Base-by-base conservation (phyloP, 2,888 invertebrate genomes). In the Hofmannophila pseudospretella region DNA sequence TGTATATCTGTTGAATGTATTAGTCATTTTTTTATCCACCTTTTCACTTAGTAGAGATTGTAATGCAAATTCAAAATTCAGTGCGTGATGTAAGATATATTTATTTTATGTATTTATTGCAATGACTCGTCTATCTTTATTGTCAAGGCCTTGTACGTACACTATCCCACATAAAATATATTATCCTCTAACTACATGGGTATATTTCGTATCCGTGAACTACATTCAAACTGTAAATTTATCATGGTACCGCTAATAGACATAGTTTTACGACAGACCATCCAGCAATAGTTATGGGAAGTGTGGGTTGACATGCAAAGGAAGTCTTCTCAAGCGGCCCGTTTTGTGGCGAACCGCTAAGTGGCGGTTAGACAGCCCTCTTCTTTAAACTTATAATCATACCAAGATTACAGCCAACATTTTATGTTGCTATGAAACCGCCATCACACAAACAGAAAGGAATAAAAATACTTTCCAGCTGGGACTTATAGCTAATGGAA, bases 311-410 rank as follows among this genome's bases (percentile, higher is more conserved):
- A 54, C 61, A 65, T 52, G 58, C 54, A 60, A 62, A 67, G 70
- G 67, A 70, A 73, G 60, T 62, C 45, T 63, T 67, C 56, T 56
- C 47, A 57, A 51, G 41, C 51, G 45, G 58, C 57, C 49, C 48
- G 55, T 71, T 64, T 72, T 76, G 78, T 54, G 75, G 78, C 46
- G 27, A 64, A 72, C 77, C 78, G 49, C 75, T 71, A 74, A 76
- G 58, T 56, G 62, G 58, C 51, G 52, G 50, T 53, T 48, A 51
- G 52, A 54, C 52, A 47, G 51, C 58, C 54, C 63, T 59, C 49
- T 39, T 42, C 46, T 54, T 53, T 47, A 58, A 49, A 61, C 64
- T 70, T 64, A 60, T 56, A 56, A 62, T 49, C 60, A 58, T 58
- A 57, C 53, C 44, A 32, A 58, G 41, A 61, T 66, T 58, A 64